Evolutionary conservation across 2,797 vertebrate species (phyloP), one percentile per base, ranked within the genome.

Genomic region (Ispidina lecontei): DNA sequence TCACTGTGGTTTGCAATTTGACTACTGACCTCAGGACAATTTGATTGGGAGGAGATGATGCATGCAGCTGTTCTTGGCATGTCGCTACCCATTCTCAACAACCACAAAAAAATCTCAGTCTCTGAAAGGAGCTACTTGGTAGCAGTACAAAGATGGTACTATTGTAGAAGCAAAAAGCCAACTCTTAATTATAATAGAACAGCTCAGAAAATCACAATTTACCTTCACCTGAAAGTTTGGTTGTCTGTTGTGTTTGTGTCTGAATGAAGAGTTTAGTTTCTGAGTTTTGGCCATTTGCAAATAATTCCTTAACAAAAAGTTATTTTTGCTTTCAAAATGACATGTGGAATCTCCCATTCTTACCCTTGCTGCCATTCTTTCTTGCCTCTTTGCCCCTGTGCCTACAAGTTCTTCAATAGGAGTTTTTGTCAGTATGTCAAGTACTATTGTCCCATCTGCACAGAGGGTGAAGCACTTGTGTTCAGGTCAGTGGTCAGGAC

Each of bases 1-100:
- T 14, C 1, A 3, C 14, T 2, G 2, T 0, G 1, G 14, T 43
- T 39, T 65, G 26, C 2, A 1, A 31, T 70, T 59, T 9, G 4
- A 44, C 25, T 82, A 8, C 15, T 39, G 39, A 44, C 9, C n/a
- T 37, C 25, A 49, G 37, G 33, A 81, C 2, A 1, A 22, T 49
- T 71, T 93, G 19, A 20, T 76, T 47, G 8, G 4, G 28, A 81
- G 4, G n/a, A 81, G 3, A 7, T 12, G 28, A 33, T 77, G 37
- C 2, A 12, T 10, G 5, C 7, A 7, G 11, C 33, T 79, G 12
- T 46, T 87, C 10, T 11, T 44, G 78, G 21, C 28, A 11, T 35
- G 25, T 55, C 1, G 5, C 14, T 59, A 37, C 31, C 22, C 25
- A 43, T 87, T 84, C n/a, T 76, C 43, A 81, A 31, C 15, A 22